These are phyloP conservation scores for sheep (Ovis aries) DNA, from an alignment of 2,113 vertebrate genomes.

Conservation along the genomic window DNA sequence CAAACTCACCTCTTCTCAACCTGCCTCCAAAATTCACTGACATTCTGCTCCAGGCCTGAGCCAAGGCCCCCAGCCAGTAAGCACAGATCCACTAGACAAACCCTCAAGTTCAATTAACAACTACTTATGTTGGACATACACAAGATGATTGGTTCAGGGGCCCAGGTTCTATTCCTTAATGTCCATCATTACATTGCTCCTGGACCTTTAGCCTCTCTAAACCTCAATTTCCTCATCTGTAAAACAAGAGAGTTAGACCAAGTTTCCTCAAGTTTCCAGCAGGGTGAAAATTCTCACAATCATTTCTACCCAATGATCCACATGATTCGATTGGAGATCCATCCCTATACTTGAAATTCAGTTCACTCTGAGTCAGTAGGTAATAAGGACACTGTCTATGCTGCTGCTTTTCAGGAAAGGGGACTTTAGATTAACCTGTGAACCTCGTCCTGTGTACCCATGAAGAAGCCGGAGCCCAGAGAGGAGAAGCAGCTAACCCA, in stretches of 20 bases:
- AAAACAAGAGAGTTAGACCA: not conserved
- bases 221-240: not conserved
- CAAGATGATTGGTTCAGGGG: not conserved
- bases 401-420: not conserved
- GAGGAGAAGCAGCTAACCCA: not conserved
- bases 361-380: not conserved
- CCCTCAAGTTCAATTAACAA: not conserved
- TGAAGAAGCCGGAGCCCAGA: not conserved
- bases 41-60: not conserved
- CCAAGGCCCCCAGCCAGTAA: not conserved
- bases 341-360: not conserved
- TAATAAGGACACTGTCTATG: not conserved
- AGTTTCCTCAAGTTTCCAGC: not conserved
- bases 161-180: not conserved
- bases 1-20: not conserved
- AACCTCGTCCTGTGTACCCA: not conserved
- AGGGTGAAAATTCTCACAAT: not conserved
- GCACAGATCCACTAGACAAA: not conserved
- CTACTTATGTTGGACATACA: not conserved
- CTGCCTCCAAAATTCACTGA: not conserved
- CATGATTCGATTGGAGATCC: not conserved
- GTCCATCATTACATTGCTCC: not conserved
- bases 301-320: not conserved
- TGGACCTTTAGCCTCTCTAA: not conserved
- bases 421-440: not conserved